Conservation (phyloP, 2,797 vertebrate genomes). For the Pelobates cultripes region DNA sequence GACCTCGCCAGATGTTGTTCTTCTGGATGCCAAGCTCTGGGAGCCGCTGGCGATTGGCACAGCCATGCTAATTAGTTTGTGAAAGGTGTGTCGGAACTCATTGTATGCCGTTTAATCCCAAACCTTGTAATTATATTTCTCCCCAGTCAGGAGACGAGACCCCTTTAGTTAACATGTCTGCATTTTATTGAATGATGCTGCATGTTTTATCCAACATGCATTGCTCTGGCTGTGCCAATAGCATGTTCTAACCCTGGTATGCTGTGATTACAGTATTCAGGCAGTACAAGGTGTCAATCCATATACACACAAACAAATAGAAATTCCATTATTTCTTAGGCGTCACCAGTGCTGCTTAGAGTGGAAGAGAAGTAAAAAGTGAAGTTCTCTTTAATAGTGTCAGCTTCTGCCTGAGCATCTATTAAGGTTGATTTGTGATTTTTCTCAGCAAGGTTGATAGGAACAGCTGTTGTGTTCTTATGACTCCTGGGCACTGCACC, state of each 20-base stretch:
- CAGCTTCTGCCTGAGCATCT: constrained; percentile 49
- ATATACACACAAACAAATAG: background rate
- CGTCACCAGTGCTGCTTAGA: background rate
- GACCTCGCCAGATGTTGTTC: background rate
- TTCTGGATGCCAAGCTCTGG: background rate
- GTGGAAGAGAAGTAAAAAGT: background rate
- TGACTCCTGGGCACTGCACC: constrained; percentile 57
- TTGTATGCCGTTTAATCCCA: no score
- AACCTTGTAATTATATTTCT: no score
- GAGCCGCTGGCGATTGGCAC: background rate
- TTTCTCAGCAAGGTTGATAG: constrained; percentile 59
- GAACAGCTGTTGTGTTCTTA: constrained; percentile 66
- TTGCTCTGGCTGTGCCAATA: no score
- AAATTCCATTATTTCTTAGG: background rate
- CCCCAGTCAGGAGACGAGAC: no score
- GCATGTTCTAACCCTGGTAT: background rate
- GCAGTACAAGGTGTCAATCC: background rate
- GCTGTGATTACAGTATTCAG: background rate
- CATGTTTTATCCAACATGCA: no score
- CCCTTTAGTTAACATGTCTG: no score
- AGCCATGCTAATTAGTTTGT: no score
- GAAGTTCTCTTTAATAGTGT: background rate
- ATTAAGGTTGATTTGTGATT: constrained; percentile 63
- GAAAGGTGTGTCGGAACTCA: no score
- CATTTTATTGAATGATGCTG: no score